These are phyloP conservation scores for Ivindomyrus marchei DNA, from an alignment of 2,113 vertebrate species.

Conservation along the genomic window DNA sequence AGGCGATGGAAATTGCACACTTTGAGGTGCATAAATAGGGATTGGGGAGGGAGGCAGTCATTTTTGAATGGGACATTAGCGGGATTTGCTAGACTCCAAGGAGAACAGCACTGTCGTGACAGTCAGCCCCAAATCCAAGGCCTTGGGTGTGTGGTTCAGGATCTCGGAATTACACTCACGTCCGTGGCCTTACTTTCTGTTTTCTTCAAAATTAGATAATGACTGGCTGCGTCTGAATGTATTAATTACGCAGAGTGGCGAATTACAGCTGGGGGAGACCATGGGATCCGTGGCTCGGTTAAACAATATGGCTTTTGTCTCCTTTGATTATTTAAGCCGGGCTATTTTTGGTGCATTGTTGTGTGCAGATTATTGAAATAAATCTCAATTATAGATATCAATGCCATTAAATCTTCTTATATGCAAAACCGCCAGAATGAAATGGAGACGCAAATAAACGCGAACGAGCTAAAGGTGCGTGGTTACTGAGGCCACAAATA, in stretches of 20 bases:
- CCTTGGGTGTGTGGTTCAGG: neutral
- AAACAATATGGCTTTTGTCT: neutral
- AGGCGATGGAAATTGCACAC: slow-evolving; percentile 16
- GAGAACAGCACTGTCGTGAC: neutral
- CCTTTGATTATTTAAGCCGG: neutral
- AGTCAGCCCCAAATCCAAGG: neutral
- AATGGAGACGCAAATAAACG: neutral
- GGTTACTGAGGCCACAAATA: neutral
- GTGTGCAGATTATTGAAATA: neutral
- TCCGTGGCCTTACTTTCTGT: neutral
- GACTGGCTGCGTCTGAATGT: neutral
- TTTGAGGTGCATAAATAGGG: slow-evolving; percentile 14
- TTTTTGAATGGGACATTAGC: slow-evolving; percentile 5
- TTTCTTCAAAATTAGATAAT: neutral
- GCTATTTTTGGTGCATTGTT: neutral
- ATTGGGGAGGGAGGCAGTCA: neutral
- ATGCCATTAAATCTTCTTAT: slow-evolving; percentile 4
- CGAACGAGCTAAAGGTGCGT: neutral
- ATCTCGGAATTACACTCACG: neutral
- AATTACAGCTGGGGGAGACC: neutral
- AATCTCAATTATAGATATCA: slow-evolving; percentile 11
- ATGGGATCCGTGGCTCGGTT: neutral
- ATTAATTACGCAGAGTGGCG: slow-evolving; percentile 5
- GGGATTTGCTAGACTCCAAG: slow-evolving; percentile 16
- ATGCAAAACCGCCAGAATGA: neutral